These are phyloP conservation scores for Tricholauxania praeusta DNA, from an alignment of 2,888 invertebrate species.

Conservation along the genomic window DNA sequence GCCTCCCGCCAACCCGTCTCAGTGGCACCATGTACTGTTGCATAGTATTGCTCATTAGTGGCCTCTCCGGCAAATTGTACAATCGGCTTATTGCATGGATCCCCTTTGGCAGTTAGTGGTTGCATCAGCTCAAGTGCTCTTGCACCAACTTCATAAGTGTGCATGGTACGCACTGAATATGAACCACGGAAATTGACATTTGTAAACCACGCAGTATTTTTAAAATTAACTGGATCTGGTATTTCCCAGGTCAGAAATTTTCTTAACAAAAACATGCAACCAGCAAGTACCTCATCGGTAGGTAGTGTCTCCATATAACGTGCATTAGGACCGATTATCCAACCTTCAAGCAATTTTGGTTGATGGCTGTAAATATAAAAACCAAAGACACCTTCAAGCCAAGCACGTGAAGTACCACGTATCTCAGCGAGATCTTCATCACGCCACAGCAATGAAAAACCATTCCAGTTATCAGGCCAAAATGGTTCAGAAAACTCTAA, in stretches of 20 bases:
- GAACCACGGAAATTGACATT: conserved; percentile 73
- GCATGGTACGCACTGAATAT: conserved; percentile 73
- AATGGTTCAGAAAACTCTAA: conserved; percentile 72
- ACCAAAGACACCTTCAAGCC: conserved; percentile 75
- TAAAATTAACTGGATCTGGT: conserved; percentile 49
- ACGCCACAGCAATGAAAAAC: conserved; percentile 72
- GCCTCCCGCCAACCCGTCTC: conserved; percentile 80
- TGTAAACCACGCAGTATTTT: conserved; percentile 73
- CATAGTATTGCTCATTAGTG: conserved; percentile 73
- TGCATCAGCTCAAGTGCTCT: conserved; percentile 70
- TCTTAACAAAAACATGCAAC: conserved; percentile 51
- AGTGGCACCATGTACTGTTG: conserved; percentile 78
- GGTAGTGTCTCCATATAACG: conserved; percentile 72
- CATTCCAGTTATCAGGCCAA: conserved; percentile 69
- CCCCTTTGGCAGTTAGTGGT: conserved; percentile 62
- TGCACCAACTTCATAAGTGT: conserved; percentile 69
- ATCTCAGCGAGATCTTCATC: conserved; percentile 63
- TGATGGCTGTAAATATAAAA: conserved; percentile 75
- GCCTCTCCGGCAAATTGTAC: conserved; percentile 78
- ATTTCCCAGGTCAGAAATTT: conserved; percentile 53
- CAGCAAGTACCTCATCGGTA: conserved; percentile 64
- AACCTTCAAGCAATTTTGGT: conserved; percentile 74
- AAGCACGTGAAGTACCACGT: conserved; percentile 59
- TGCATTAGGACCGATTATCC: conserved; percentile 75
- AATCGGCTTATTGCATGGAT: conserved; percentile 66